Evolutionary conservation across 2,888 invertebrate species (phyloP), one percentile per base, ranked within the genome.

Genomic region (Axea sp.): DNA sequence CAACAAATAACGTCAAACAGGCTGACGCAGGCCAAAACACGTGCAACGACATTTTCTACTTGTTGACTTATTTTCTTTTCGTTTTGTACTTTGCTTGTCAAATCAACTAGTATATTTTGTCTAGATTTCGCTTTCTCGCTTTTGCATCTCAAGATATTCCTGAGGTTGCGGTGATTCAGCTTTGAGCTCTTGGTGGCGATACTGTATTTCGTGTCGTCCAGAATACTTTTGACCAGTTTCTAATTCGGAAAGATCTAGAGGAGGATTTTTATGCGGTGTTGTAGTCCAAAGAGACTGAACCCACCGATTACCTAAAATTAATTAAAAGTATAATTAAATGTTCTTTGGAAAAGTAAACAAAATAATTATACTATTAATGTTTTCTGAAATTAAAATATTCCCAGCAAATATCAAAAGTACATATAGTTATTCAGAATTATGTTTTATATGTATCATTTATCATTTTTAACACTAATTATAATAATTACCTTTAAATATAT

Each of bases 221-320:
- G 83, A 14, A 14, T 60, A 33, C 0, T 55, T 15, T n/a, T 51
- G 51, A 3, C 79, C 82, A 0, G 75, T 39, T 47, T 84, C 84
- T 0, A 96, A 87, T 85, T 95, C 95, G 0, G 93, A 92, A 49
- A 93, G 90, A 85, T 96, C 95, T 2, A 95, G 87, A 0, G 96
- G 92, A 1, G 95, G 94, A 84, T 95, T 94, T 77, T 93, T 92
- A 84, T 95, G 93, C 0, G 96, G 95, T 2, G 95, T 93, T 26
- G 93, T 90, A 1, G 95, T 93, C 94, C 95, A 96, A 85, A 96
- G 90, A 1, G 95, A 93, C 9, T 94, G 92, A 68, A 96, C 88
- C 94, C 94, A 95, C 82, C 95, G 93, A 86, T 94, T 96, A 43
- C 95, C 95, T 93, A 83, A 24, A 51, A 33, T 45, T 30, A 14